Evolutionary conservation across 2,888 invertebrate species (phyloP).

Genomic region (Leptura quadrifasciata): DNA sequence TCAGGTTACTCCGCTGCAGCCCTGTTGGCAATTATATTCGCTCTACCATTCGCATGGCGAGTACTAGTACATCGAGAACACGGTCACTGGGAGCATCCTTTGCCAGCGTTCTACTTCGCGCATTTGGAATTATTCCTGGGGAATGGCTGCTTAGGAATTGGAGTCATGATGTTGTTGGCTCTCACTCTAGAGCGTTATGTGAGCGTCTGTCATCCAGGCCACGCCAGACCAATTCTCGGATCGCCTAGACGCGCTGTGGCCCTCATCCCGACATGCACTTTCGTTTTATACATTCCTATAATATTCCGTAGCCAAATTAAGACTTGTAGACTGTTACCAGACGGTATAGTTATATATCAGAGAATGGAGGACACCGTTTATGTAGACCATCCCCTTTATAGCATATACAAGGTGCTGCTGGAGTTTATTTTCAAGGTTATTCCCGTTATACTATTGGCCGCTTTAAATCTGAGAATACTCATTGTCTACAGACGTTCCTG

Average conservation of each 20-base stretch:
- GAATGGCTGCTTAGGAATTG: constrained; percentile 84
- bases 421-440: constrained; percentile 79
- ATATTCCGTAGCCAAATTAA: constrained; percentile 79
- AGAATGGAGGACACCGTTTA: constrained; percentile 68
- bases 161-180: constrained; percentile 85
- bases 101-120: constrained; percentile 82
- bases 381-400: constrained; percentile 68
- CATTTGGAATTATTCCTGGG: constrained; percentile 83
- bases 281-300: constrained; percentile 82
- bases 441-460: constrained; percentile 81
- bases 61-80: constrained; percentile 80
- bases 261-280: constrained; percentile 80
- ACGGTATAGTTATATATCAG: constrained; percentile 78
- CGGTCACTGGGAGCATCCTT: constrained; percentile 80
- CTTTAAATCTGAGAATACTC: constrained; percentile 81
- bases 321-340: constrained; percentile 69
- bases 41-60: constrained; percentile 81
- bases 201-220: constrained; percentile 84
- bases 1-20: constrained; percentile 87
- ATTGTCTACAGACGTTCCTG: constrained; percentile 81
- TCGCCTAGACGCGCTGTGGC: constrained; percentile 80
- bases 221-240: constrained; percentile 78
- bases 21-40: constrained; percentile 82
- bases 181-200: constrained; percentile 85
- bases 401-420: constrained; percentile 79